Evolutionary conservation across 2,797 vertebrate genomes (phyloP), one percentile per base, ranked within the genome.

Genomic region (Fringilla coelebs): DNA sequence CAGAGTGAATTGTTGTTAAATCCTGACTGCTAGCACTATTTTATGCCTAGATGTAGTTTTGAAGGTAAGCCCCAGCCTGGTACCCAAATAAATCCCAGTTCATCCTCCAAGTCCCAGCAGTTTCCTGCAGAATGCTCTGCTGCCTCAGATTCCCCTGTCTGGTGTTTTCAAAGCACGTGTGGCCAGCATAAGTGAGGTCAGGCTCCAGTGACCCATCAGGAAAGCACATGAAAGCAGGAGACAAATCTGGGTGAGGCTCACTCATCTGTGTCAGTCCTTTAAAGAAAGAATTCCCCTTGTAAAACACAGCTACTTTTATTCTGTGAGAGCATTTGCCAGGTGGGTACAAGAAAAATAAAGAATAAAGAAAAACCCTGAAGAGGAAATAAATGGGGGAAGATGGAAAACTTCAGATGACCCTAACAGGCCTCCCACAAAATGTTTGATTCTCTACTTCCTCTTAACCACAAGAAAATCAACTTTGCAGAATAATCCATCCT

Each of bases 241-340:
- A 74, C 49, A 95, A 89, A 86, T 81, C 93, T 75, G 72, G 25
- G 77, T 65, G 71, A 95, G 62, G 84, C 58, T 94, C 90, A 75
- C 58, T 92, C 88, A 89, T 80, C 92, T 85, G 65, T 62, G 51
- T 32, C 57, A 88, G 55, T 49, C 48, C 61, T 61, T 43, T 45
- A 43, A 80, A 80, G 70, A 73, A 87, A 83, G 49, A 73, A 72
- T 62, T 93, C 38, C 61, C 58, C 62, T 85, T 62, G 78, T 68
- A 88, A 89, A 88, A 92, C 62, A 85, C 58, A 38, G 40, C 41
- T 63, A 32, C 21, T 43, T 90, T 58, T 46, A 70, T 54, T 85
- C 78, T 58, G 18, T 4, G 46, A 90, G 20, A 72, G 28, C 51
- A 45, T 68, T 70, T 66, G 31, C 48, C 72, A 63, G 46, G 54